Evolutionary conservation across 2,888 invertebrate genomes (phyloP).

Genomic region (Cremastinae sp.): DNA sequence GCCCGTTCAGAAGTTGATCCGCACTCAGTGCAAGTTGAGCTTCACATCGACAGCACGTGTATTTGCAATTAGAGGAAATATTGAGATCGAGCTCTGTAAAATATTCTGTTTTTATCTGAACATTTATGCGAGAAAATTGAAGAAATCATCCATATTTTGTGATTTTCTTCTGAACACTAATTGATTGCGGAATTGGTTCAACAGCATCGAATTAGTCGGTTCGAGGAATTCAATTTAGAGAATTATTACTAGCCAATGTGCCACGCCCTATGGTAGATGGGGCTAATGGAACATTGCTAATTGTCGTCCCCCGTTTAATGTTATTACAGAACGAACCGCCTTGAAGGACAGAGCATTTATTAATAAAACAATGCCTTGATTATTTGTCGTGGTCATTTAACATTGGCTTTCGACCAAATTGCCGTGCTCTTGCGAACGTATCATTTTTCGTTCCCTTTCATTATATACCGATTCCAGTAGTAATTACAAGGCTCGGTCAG

Average conservation of each 20-base stretch:
- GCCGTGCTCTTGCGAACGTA: constrained; percentile 3
- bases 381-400: constrained; percentile 44
- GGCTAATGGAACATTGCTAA: constrained; percentile 49
- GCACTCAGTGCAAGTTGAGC: no score
- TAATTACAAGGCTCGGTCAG: constrained; percentile 14
- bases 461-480: constrained; percentile 10
- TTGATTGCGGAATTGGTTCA: constrained; percentile 34
- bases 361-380: constrained; percentile 57
- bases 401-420: constrained; percentile 18
- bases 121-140: no score
- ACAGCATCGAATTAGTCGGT: constrained; percentile 10
- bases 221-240: constrained; percentile 14
- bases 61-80: no score
- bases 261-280: constrained; percentile 18
- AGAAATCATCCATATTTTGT: no score
- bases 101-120: no score
- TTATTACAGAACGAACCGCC: constrained; percentile 28
- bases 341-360: constrained; percentile 49
- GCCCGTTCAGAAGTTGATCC: no score
- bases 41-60: no score
- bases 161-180: no score
- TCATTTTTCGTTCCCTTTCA: constrained; percentile 10
- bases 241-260: constrained; percentile 28
- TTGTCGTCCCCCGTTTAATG: constrained; percentile 45
- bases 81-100: no score